Conservation (phyloP, 1,140 invertebrate species). For the Eumaeus atala region DNA sequence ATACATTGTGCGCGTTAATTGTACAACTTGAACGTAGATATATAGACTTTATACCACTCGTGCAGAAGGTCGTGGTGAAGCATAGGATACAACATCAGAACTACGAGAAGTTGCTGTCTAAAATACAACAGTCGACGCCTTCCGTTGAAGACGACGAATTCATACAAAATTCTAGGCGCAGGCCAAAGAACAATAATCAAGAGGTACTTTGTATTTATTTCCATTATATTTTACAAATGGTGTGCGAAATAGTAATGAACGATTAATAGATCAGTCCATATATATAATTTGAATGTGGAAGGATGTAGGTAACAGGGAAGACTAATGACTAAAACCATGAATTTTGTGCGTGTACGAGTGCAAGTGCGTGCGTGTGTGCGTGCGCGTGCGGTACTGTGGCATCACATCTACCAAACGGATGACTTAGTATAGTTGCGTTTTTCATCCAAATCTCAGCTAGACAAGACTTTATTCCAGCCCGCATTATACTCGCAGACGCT, state of each 20-base stretch:
- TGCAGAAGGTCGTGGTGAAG: slow-evolving; percentile 87
- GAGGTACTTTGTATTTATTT: slow-evolving; percentile 46
- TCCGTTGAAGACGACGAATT: slow-evolving; percentile 81
- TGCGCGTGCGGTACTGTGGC: no score
- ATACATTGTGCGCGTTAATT: slow-evolving; percentile 91
- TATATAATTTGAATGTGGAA: no score
- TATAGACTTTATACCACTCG: slow-evolving; percentile 93
- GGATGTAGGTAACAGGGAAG: no score
- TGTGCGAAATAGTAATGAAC: no score
- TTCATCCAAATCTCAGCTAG: no score
- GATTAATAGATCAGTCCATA: no score
- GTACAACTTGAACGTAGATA: slow-evolving; percentile 93
- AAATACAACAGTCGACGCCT: slow-evolving; percentile 81
- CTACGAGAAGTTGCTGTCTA: slow-evolving; percentile 85
- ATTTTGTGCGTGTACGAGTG: background rate
- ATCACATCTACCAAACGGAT: no score
- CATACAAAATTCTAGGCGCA: slow-evolving; percentile 70
- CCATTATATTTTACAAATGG: no score
- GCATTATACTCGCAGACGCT: no score
- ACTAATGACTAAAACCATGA: no score
- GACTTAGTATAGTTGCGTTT: no score
- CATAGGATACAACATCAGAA: slow-evolving; percentile 88
- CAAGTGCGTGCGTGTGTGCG: background rate
- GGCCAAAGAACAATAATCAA: slow-evolving; percentile 66
- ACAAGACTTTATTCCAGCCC: no score